A percentile compares a stretch with the other conserved stretches of the same genome.
Evolutionary conservation across 2,888 invertebrate genomes (phyloP).

Genomic region (Dryomyza anilis): DNA sequence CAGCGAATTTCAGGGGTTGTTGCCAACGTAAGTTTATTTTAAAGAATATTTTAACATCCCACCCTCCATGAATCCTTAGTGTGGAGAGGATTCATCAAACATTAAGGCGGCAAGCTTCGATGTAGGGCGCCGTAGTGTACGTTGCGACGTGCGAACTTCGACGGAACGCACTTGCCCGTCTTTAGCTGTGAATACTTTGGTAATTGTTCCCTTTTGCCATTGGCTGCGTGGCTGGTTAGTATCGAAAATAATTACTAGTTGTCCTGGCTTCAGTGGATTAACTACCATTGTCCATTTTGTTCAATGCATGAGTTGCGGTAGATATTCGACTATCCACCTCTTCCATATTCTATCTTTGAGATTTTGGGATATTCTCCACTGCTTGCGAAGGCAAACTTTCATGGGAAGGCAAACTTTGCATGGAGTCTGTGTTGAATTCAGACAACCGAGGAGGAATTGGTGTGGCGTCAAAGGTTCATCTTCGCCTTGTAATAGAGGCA

Average conservation of each 20-base stretch:
- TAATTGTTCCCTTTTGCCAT: slow-evolving; percentile 3
- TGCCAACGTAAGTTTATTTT: too few species aligned
- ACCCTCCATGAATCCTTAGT: background rate
- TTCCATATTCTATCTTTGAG: slow-evolving; percentile 13
- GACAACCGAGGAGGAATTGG: slow-evolving; percentile 25
- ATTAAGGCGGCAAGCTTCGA: background rate
- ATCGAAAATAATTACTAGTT: slow-evolving; percentile 11
- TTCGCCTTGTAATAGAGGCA: slow-evolving; percentile 17
- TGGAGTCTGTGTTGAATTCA: slow-evolving; percentile 28
- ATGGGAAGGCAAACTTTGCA: background rate
- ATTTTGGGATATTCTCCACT: slow-evolving; percentile 10
- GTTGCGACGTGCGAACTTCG: background rate
- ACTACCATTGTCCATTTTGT: slow-evolving; percentile 16
- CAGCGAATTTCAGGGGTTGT: too few species aligned
- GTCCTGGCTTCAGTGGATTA: background rate
- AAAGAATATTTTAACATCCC: too few species aligned
- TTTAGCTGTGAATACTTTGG: background rate
- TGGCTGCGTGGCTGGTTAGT: slow-evolving; percentile 1
- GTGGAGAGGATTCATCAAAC: background rate
- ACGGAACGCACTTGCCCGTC: background rate
- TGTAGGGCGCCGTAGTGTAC: slow-evolving; percentile 1
- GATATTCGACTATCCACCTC: slow-evolving; percentile 10
- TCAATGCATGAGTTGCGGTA: background rate
- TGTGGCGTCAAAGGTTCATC: slow-evolving; percentile 31
- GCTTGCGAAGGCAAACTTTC: slow-evolving; percentile 8